Evolutionary conservation across 2,888 invertebrate genomes (phyloP), one percentile per base, ranked within the genome.

Genomic region (Dolichomitus sp.): DNA sequence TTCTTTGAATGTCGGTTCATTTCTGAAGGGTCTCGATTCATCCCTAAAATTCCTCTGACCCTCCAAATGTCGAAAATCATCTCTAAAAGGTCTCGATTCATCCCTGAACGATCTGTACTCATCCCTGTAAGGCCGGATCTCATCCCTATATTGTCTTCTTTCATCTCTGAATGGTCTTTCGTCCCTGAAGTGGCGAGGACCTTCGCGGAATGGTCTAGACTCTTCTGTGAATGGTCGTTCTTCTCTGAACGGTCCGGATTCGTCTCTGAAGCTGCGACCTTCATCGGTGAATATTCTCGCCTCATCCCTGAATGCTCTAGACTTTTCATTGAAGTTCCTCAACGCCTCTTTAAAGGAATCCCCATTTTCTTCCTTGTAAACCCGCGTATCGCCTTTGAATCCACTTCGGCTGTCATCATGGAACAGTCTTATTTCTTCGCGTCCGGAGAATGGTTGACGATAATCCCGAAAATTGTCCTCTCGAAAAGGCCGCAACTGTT

Each of bases 401-500:
- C 61, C 69, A 0, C 48, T 57, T 0, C 73, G 68, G n/a, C 23
- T 5, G 5, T 77, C 81, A 7, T 80, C 72, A 1, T 63, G 68
- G 9, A 80, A 80, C 1, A 19, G 17, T 42, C 75, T 57, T 4
- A 50, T 40, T 11, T 83, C 80, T 1, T 83, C 83, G 3, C 72
- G 83, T 0, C 33, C 63, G 17, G 3, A 1, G 3, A 59, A 77
- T 2, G 68, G 17, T 12, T 50, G 77, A 65, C 81, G 78, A 68
- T 85, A 80, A 40, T 83, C 80, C 7, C 75, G 81, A 27, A 83
- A 85, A 19, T 81, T 50, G n/a, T 82, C 84, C 54, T 87, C 81
- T 11, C 84, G 83, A 65, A 86, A 88, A n/a, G 88, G 83, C 54
- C 86, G 85, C 50, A 84, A 72, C 45, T 87, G 79, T 4, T 79